These are phyloP conservation scores for Eudyptes chrysolophus DNA, from an alignment of 2,113 vertebrate species.

Conservation along the genomic window DNA sequence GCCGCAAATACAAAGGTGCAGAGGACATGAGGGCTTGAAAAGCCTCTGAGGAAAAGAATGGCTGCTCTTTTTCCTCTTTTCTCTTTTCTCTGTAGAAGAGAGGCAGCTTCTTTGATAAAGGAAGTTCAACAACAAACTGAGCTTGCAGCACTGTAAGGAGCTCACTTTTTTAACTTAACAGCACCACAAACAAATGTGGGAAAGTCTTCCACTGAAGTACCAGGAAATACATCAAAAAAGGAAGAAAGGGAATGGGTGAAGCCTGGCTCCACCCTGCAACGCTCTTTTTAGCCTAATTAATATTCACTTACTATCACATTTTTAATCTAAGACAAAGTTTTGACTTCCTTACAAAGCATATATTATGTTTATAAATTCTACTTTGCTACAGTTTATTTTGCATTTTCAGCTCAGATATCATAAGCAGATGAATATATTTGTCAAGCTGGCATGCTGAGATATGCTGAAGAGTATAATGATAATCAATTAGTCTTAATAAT, in stretches of 20 bases:
- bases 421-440: background rate
- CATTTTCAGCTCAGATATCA: background rate
- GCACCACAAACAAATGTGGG: background rate
- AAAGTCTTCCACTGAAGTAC: background rate
- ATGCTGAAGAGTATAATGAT: background rate
- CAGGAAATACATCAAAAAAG: background rate
- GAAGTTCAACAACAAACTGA: background rate
- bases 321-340: background rate
- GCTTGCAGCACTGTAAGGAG: rapidly evolving
- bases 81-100: background rate
- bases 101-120: background rate
- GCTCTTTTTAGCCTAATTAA: background rate
- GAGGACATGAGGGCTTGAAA: background rate
- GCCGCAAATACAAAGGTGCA: background rate
- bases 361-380: background rate
- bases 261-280: background rate
- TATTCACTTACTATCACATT: background rate
- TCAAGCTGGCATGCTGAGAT: background rate
- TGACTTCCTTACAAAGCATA: background rate
- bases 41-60: background rate
- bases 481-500: background rate
- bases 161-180: background rate
- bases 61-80: background rate
- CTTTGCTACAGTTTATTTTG: background rate
- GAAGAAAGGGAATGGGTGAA: background rate